Conservation (phyloP, 2,113 vertebrate species). For the Misgurnus anguillicaudatus region DNA sequence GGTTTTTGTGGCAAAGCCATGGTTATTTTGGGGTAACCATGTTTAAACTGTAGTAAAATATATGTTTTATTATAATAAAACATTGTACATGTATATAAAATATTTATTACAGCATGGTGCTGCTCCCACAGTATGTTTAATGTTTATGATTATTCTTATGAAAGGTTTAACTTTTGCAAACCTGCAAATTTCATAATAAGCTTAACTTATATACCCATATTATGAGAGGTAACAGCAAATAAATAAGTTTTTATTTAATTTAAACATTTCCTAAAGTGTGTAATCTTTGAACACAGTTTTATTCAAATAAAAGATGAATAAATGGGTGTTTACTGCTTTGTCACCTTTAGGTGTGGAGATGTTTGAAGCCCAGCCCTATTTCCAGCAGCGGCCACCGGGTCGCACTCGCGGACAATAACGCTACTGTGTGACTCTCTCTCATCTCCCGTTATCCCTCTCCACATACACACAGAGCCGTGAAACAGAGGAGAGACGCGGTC, state of each 20-base stretch:
- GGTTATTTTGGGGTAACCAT: too few species aligned
- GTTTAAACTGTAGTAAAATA: too few species aligned
- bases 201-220: neutral
- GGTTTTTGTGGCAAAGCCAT: too few species aligned
- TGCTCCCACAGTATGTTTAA: too few species aligned
- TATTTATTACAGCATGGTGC: too few species aligned
- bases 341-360: neutral
- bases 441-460: constrained; percentile 42
- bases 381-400: constrained; percentile 39
- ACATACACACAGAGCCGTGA: constrained; percentile 6
- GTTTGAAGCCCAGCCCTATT: constrained; percentile 38
- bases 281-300: neutral
- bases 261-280: neutral
- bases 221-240: neutral
- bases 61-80: too few species aligned
- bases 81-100: too few species aligned
- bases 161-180: too few species aligned
- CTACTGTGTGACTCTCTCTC: constrained; percentile 9
- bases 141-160: too few species aligned
- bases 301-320: neutral
- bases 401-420: constrained; percentile 47
- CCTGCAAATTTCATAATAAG: neutral
- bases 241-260: neutral
- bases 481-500: neutral
- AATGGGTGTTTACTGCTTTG: neutral